Percentiles rank a stretch among this genome's conserved stretches.
Evolutionary conservation across 2,797 vertebrate genomes (phyloP).

Genomic region (Pogonophryne albipinna): DNA sequence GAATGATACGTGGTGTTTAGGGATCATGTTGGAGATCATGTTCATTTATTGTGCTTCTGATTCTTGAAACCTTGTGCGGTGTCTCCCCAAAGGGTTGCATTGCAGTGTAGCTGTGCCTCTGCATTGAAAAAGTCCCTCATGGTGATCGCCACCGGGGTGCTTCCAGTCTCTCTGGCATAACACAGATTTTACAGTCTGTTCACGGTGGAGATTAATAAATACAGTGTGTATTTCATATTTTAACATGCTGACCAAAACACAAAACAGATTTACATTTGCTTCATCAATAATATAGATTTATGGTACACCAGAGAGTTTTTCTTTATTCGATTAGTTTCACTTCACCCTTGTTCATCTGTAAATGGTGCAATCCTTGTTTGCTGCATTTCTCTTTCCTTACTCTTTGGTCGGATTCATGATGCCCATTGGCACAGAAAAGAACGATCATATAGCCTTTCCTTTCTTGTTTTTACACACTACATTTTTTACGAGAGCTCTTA

Average conservation of each 20-base stretch:
- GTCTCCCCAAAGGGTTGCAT: conserved; percentile 45
- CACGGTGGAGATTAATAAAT: conserved; percentile 40
- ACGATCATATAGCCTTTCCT: conserved; percentile 39
- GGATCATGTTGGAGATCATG: conserved; percentile 68
- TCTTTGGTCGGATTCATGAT: conserved; percentile 37
- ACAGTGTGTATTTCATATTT: conserved; percentile 62
- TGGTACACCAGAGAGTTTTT: conserved; percentile 21
- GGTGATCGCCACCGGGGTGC: conserved; percentile 29
- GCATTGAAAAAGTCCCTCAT: conserved; percentile 46
- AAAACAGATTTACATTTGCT: conserved; percentile 41
- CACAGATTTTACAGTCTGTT: conserved; percentile 44
- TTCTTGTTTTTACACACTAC: conserved; percentile 63
- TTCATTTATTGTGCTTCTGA: conserved; percentile 68
- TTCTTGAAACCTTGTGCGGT: conserved; percentile 43
- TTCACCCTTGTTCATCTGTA: conserved; percentile 39
- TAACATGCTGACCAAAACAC: conserved; percentile 44
- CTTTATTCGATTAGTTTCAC: conserved; percentile 19
- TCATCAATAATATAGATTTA: conserved; percentile 57
- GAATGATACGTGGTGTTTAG: conserved; percentile 57
- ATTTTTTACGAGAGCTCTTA: conserved; percentile 73
- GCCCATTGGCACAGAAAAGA: conserved; percentile 35
- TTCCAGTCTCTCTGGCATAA: conserved; percentile 31
- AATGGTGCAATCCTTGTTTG: conserved; percentile 38
- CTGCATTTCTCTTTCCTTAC: conserved; percentile 40
- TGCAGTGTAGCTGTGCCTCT: conserved; percentile 50